Percentiles rank a stretch among this genome's conserved stretches.
Evolutionary conservation across 2,888 invertebrate genomes (phyloP).

Genomic region (Dasysyrphus tricinctus): DNA sequence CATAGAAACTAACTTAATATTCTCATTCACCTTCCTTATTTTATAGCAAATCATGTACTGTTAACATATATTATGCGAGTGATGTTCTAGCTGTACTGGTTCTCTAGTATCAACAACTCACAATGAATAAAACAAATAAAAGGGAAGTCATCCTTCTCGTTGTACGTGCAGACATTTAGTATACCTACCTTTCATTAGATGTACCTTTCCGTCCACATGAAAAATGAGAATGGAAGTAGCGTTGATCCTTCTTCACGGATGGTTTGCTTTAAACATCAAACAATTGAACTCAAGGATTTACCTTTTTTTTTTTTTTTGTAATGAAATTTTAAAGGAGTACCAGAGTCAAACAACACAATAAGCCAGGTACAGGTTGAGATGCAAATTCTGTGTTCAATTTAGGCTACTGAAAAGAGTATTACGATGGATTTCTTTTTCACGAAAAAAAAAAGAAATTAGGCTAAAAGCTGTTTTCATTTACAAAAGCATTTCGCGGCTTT

Average conservation of each 20-base stretch:
- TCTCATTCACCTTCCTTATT: background rate
- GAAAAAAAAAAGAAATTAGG: constrained; percentile 53
- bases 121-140: constrained; percentile 23
- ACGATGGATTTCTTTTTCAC: constrained; percentile 25
- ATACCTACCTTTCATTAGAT: background rate
- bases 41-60: background rate
- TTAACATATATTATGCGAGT: no score
- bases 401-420: constrained; percentile 1
- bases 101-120: background rate
- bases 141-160: background rate
- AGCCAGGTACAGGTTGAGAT: constrained; percentile 17
- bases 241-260: constrained; percentile 5
- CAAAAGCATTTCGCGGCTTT: constrained; percentile 46
- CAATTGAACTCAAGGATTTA: constrained; percentile 15
- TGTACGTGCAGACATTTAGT: background rate
- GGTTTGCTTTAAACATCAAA: constrained; percentile 37
- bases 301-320: background rate
- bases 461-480: constrained; percentile 50
- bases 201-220: background rate
- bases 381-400: constrained; percentile 20
- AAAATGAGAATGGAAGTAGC: background rate
- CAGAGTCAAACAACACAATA: constrained; percentile 6
- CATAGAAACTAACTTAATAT: no score
- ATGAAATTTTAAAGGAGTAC: background rate
- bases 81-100: background rate